Evolutionary conservation across 2,797 vertebrate species (phyloP).

Genomic region (Xerus rutilus): DNA sequence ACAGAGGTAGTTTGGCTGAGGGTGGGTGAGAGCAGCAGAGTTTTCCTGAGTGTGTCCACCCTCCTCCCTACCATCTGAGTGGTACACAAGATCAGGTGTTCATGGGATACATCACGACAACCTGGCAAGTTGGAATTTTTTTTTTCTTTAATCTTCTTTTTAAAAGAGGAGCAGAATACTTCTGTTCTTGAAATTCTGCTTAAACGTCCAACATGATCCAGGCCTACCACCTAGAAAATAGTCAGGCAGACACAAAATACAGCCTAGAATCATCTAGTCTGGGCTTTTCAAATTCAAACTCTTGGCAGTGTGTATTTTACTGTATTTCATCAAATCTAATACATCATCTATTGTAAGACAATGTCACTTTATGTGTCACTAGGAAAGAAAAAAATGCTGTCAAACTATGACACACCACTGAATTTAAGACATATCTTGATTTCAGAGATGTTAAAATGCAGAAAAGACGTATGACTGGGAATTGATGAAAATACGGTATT

Average conservation of each 20-base stretch:
- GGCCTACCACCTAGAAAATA: not conserved
- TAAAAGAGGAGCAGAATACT: constrained; percentile 12
- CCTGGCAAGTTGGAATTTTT: not conserved
- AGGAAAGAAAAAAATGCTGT: constrained; percentile 16
- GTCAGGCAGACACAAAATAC: not conserved
- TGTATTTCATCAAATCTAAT: not conserved
- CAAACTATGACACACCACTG: constrained; percentile 15
- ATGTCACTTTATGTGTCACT: not conserved
- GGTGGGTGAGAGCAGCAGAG: not conserved
- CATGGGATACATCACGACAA: not conserved
- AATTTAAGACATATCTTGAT: constrained; percentile 14
- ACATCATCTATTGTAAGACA: not conserved
- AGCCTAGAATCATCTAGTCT: constrained; percentile 10
- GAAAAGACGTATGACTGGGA: not conserved
- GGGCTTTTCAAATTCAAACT: constrained; percentile 46
- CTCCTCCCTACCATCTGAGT: not conserved
- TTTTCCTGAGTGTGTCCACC: not conserved
- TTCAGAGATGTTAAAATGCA: constrained; percentile 50
- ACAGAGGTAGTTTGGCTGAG: not conserved
- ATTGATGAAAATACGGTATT: not conserved
- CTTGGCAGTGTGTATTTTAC: constrained; percentile 9
- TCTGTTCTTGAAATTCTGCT: constrained; percentile 20
- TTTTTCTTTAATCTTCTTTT: not conserved
- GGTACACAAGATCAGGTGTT: not conserved
- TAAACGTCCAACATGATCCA: not conserved